Conservation (phyloP, 1,140 invertebrate species). For the Euglossa dilemma region DNA sequence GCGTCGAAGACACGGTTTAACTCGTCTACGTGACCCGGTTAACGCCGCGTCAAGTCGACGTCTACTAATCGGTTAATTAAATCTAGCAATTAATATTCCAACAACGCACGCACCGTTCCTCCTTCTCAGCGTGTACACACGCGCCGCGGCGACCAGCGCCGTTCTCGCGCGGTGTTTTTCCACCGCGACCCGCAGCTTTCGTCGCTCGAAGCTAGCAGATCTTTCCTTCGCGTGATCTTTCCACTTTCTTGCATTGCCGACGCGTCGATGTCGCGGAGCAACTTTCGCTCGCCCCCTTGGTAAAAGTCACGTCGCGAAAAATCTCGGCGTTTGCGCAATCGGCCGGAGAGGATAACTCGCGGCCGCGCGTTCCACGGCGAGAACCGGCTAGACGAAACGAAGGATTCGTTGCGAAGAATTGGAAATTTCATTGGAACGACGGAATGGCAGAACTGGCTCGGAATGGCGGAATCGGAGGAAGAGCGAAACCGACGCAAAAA, state of each 20-base stretch:
- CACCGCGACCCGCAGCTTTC: background rate
- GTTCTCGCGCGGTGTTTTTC: too few relatives aligned
- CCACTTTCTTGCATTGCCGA: background rate
- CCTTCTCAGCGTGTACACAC: slow-evolving; percentile 48
- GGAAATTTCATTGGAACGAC: too few relatives aligned
- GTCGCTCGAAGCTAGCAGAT: too few relatives aligned
- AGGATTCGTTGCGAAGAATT: too few relatives aligned
- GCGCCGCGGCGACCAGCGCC: slow-evolving; percentile 68
- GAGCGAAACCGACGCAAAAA: background rate
- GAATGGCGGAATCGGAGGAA: background rate
- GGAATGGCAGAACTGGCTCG: background rate
- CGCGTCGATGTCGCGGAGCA: background rate
- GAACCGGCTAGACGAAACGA: too few relatives aligned
- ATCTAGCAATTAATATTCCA: slow-evolving; percentile 79
- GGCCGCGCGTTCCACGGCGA: too few relatives aligned
- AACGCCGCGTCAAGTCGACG: slow-evolving; percentile 68
- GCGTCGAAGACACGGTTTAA: slow-evolving; percentile 71
- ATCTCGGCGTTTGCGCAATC: slow-evolving; percentile 1
- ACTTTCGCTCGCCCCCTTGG: slow-evolving; percentile 6
- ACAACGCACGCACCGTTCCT: slow-evolving; percentile 16
- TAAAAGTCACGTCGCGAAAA: background rate
- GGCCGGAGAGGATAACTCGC: too few relatives aligned
- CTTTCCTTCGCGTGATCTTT: background rate
- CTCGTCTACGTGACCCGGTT: slow-evolving; percentile 78
- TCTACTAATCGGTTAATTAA: slow-evolving; percentile 81